Evolutionary conservation across 2,113 vertebrate genomes (phyloP).

Genomic region (pig (Sus scrofa)): T2T-Sscrofa CM000813.6:119130501-119131000

Average conservation of each 20-base stretch:
- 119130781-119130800: neutral
- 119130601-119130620: no score
- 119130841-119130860: conserved; percentile 44
- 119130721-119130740: neutral
- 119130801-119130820: neutral
- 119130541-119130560: conserved; percentile 11
- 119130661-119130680: no score
- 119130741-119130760: neutral
- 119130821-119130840: conserved; percentile 8
- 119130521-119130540: neutral
- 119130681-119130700: neutral
- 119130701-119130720: neutral
- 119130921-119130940: conserved; percentile 46
- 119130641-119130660: no score
- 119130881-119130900: neutral
- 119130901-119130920: conserved; percentile 39
- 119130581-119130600: no score
- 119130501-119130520: neutral
- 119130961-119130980: conserved; percentile 38
- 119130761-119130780: neutral
- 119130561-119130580: neutral
- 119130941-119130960: conserved; percentile 39
- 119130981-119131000: neutral
- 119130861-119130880: conserved; percentile 29
- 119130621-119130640: no score